Evolutionary conservation across 2,113 vertebrate genomes (phyloP), one percentile per base, ranked within the genome.

Genomic region (Copsychus sechellarum): DNA sequence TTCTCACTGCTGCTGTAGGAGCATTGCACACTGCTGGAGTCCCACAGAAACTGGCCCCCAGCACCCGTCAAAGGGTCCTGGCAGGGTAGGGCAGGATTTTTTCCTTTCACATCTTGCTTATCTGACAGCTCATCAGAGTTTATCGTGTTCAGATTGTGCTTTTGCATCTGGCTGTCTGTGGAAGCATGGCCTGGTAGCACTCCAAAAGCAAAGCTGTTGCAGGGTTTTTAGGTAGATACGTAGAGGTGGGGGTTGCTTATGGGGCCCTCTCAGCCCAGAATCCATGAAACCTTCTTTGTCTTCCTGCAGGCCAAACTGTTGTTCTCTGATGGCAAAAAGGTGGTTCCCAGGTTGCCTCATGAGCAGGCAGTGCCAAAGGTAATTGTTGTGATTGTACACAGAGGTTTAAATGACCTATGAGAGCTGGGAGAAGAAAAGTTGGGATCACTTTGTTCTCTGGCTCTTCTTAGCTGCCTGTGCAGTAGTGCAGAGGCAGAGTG

Each of bases 221-320:
- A 8, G 57, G 36, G 31, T 12, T n/a, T 45, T n/a, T 2, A 0
- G 24, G 29, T 51, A 43, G 69, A 31, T 14, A 4, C 9, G 7
- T 5, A 1, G 5, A 38, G 6, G 6, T 20, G 17, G 14, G 42
- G 6, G 5, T 10, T 9, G 33, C 33, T 79, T 65, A 17, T 38
- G 20, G 42, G 36, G 11, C 21, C 12, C 9, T 40, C 28, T 43
- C 28, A 31, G 3, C 20, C 45, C 2, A 1, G 14, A 33, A 33
- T 38, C 3, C 0, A 10, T 21, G 42, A 43, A 74, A 71, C 22
- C 16, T 88, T 86, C 50, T 33, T 67, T 70, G 58, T 95, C 69
- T 76, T 65, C 34, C 50, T 93, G 36, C 95, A 99, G 99, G 99
- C 99, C 64, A 99, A 99, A 65, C 98, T 98, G 53, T 97, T 99